These are phyloP conservation scores for Bombus difficillimus DNA, from an alignment of 1,140 invertebrate genomes.

Conservation along the genomic window DNA sequence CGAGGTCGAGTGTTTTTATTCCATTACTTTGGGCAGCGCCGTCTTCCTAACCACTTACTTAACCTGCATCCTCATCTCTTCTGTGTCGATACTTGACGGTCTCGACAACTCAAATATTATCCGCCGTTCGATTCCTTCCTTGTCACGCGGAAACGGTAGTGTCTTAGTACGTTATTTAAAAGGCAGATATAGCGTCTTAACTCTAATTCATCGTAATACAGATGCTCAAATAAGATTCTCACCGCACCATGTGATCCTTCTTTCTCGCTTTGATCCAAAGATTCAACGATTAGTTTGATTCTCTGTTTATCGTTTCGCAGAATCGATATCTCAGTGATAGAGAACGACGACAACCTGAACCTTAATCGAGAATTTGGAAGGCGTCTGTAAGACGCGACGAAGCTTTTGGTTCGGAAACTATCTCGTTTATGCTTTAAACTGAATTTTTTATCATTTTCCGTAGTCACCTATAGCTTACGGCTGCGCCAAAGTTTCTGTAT, in stretches of 20 bases:
- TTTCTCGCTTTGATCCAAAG: conserved; percentile 8
- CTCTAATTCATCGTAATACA: conserved; percentile 41
- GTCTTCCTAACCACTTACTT: conserved; percentile 78
- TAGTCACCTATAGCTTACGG: no score
- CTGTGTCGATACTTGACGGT: conserved; percentile 50
- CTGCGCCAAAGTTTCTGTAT: neutral
- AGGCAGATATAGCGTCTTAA: conserved; percentile 30
- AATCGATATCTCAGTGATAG: neutral
- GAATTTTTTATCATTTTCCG: neutral
- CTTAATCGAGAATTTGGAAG: no score
- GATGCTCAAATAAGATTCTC: conserved; percentile 43
- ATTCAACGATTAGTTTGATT: neutral
- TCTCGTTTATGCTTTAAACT: neutral
- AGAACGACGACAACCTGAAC: neutral
- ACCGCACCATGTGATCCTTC: conserved; percentile 46
- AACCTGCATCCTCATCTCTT: conserved; percentile 66
- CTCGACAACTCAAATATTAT: conserved; percentile 77
- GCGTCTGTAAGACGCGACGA: no score
- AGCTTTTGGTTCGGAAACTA: neutral
- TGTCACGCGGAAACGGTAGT: neutral
- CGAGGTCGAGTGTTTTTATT: conserved; percentile 78
- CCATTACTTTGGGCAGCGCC: conserved; percentile 69
- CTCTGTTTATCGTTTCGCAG: neutral
- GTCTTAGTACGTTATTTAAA: conserved; percentile 8
- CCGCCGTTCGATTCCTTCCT: conserved; percentile 56